Conservation (phyloP, 2,113 vertebrate genomes). For the Capra hircus region DNA sequence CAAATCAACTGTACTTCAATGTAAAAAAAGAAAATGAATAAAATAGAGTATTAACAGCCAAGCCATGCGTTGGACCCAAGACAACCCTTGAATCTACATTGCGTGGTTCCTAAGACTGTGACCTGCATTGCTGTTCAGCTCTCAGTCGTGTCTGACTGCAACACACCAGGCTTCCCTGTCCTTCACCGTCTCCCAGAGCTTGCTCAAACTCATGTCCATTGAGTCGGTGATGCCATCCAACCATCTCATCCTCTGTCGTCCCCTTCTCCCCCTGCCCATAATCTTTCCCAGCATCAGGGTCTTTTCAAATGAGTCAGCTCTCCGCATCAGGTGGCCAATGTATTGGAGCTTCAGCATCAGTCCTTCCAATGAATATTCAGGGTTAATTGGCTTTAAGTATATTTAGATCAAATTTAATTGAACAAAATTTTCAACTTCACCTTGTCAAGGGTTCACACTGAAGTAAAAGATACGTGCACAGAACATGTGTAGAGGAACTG, state of each 20-base stretch:
- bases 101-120: background rate
- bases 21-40: background rate
- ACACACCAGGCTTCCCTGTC: background rate
- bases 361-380: background rate
- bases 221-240: background rate
- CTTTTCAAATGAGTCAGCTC: background rate
- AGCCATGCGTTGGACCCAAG: background rate
- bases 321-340: background rate
- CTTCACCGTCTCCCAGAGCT: background rate
- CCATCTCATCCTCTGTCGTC: background rate
- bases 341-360: background rate
- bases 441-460: rapidly evolving
- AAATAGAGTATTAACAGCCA: background rate
- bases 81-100: background rate
- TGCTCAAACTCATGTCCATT: background rate
- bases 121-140: background rate
- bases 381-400: background rate
- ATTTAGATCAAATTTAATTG: background rate
- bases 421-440: background rate
- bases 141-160: rapidly evolving
- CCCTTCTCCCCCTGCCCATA: background rate
- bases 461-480: background rate
- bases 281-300: background rate
- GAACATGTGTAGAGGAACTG: background rate
- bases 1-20: background rate